Base-by-base conservation (phyloP, 2,888 invertebrate genomes). In the Thecocarcelia acutangulata region DNA sequence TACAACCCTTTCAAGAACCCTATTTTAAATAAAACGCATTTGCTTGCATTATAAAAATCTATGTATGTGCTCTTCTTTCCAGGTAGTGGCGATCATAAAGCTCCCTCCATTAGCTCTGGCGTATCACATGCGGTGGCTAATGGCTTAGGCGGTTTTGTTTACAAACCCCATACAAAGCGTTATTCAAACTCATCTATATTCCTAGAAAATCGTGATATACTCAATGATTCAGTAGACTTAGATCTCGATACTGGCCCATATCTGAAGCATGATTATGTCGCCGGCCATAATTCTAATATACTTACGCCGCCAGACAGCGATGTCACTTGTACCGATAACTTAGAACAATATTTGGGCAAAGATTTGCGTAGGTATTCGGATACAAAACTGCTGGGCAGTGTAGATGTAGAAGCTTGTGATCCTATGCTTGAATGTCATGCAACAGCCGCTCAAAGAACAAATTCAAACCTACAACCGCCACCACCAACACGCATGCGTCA, bases 111-210 rank as follows among this genome's bases (percentile, higher is more conserved):
- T 24, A 88, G 89, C 66, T 89, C 89, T 1, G 89, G 89, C 2
- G 89, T 88, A 24, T 89, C 89, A n/a, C 86, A 88, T 83, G 89
- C 89, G 8, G 89, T 89, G 61, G 89, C 89, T 61, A 89, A 89
- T 79, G 89, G 89, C 3, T 76, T 89, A 63, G 89, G 89, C 9
- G 88, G 89, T 21, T 89, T 89, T 81, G 87, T 85, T 3, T 89
- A 88, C 54, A 88, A 88, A 56, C 89, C 88, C 8, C 88, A 88
- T 72, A 86, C 88, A 33, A 86, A 88, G 83, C 89, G 90, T 81
- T 90, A 90, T 87, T 91, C 91, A 56, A 90, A 90, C 83, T 91
- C 91, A 83, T 90, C 91, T 79, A 90, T 91, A 84, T 91, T 91
- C 81, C 85, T 91, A 84, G 91, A 91, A 87, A 91, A 91, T 86